Conservation (phyloP, 2,888 invertebrate genomes). For the Leucoptera coffeella region DNA sequence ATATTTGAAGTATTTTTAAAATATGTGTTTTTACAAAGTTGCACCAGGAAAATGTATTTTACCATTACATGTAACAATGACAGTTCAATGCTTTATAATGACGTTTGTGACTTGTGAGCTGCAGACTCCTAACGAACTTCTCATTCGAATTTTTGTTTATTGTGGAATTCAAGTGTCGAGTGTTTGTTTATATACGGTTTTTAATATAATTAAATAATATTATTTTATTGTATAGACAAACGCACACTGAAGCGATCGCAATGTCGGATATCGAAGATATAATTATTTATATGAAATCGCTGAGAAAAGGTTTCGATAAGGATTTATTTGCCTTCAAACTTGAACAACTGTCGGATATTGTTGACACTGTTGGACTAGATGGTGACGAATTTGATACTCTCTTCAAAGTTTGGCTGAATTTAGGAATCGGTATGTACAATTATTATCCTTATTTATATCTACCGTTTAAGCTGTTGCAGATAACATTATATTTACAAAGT, state of each 20-base stretch:
- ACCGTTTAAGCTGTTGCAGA: too few relatives aligned
- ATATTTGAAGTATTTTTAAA: too few relatives aligned
- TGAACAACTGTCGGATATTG: constrained; percentile 23
- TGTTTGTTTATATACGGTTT: constrained; percentile 1
- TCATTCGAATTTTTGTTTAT: too few relatives aligned
- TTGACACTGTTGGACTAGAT: constrained; percentile 22
- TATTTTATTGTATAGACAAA: background rate
- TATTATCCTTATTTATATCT: background rate
- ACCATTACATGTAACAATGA: too few relatives aligned
- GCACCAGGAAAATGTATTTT: too few relatives aligned
- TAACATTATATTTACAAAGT: constrained; percentile 1
- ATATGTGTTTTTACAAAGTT: too few relatives aligned
- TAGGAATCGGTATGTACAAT: constrained; percentile 33
- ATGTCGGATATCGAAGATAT: constrained; percentile 37
- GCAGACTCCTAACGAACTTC: too few relatives aligned
- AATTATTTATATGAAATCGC: constrained; percentile 29
- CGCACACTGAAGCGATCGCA: too few relatives aligned
- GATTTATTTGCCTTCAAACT: constrained; percentile 34
- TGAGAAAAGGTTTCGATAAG: constrained; percentile 39
- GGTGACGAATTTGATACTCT: constrained; percentile 33
- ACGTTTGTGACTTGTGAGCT: too few relatives aligned
- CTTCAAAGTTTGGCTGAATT: constrained; percentile 41
- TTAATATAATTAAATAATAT: background rate
- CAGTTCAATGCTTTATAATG: too few relatives aligned
- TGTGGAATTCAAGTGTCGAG: too few relatives aligned